phyloP scores from a whole-genome alignment of 37 sponge, comb jelly and placozoan species.

The Ianthella basta region DNA sequence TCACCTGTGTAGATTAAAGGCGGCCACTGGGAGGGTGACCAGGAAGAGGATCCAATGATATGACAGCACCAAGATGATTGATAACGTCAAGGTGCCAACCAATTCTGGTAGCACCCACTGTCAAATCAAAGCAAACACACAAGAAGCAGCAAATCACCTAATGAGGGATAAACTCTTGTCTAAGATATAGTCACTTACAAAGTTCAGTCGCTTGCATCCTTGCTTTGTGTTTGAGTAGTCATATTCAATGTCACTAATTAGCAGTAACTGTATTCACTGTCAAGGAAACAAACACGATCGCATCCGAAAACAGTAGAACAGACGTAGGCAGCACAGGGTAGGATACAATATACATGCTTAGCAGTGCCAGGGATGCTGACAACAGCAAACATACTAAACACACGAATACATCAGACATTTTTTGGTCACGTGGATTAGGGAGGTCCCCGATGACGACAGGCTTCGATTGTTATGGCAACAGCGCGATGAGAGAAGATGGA shows the following conservation, averaged over 20 bases:
- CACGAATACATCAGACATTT: constrained; percentile 64
- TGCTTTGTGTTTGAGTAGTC: constrained; percentile 84
- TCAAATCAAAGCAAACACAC: background rate
- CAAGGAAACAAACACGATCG: background rate
- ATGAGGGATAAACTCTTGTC: background rate
- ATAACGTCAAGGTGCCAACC: constrained; percentile 46
- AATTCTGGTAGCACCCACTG: constrained; percentile 89
- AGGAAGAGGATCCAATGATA: constrained; percentile 83
- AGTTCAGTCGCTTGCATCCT: constrained; percentile 81
- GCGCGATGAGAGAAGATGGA: no score
- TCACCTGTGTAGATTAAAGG: constrained; percentile 63
- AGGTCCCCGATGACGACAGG: no score
- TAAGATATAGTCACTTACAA: constrained; percentile 39
- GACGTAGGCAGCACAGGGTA: background rate
- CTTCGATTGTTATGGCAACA: no score
- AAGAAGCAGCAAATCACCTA: background rate
- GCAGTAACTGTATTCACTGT: constrained; percentile 58
- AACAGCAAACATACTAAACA: constrained; percentile 61
- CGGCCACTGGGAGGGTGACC: constrained; percentile 58
- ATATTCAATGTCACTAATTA: constrained; percentile 86
- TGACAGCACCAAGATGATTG: constrained; percentile 63
- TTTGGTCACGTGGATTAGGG: background rate
- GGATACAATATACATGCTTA: constrained; percentile 84
- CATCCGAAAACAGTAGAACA: background rate
- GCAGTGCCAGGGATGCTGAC: constrained; percentile 36